Base-by-base conservation (phyloP, 2,888 invertebrate genomes). In the Rhyacophila evoluta region DNA sequence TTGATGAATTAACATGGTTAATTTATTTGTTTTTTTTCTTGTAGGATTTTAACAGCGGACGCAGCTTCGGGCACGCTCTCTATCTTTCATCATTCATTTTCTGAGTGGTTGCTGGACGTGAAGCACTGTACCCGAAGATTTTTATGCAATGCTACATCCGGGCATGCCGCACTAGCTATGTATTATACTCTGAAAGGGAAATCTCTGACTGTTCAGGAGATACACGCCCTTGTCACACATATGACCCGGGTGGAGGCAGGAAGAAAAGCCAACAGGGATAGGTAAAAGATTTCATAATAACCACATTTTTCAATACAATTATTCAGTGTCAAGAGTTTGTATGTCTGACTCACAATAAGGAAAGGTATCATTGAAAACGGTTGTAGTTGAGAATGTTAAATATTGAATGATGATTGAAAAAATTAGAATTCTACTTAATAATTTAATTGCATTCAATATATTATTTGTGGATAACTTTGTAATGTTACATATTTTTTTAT, bases 101-200 rank as follows among this genome's bases (percentile, higher is more conserved):
- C 97, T 27, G 95, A 95, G 85, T 98, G 98, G 98, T 88, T 98
- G 83, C 89, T 96, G 75, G 98, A 98, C 86, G 98, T 98, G n/a
- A 98, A 98, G 87, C 98, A 98, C 85, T 98, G 98, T 86, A 98
- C 98, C 1, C 95, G 97, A 83, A 95, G 97, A 84, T 98, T 97
- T 87, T 90, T 98, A 82, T 98, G 97, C 86, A 94, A 94, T 83
- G 93, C 95, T 6, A 91, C 93, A 73, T 95, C 96, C 83, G 98
- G 98, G 0, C 98, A 98, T 86, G 95, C 95, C 8, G 95, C 95
- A 86, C 90, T 97, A 41, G 95, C 95, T 19, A 95, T 97, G 93
- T 93, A 94, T 85, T 95, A 96, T 89, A 92, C 94, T 72, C 87
- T 94, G 71, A 91, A 93, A 25, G 94, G 94, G 0, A 89, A 91